Evolutionary conservation across 2,797 vertebrate species (phyloP).

Genomic region (Oreortyx pictus): DNA sequence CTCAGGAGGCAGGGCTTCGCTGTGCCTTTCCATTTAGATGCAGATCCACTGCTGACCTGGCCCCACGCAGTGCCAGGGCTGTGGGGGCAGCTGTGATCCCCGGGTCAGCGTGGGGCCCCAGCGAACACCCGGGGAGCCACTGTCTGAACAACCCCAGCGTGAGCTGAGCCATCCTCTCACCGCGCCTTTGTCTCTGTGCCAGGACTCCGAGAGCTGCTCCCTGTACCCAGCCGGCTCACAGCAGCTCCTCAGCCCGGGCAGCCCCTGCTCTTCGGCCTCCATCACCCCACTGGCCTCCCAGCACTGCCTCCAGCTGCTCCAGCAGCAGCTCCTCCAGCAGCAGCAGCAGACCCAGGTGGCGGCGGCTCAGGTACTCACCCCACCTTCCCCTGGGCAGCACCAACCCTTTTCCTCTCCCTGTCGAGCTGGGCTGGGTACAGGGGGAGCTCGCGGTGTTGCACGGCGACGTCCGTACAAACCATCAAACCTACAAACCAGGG

Average conservation of each 20-base stretch:
- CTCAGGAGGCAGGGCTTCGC: background rate
- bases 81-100: accelerated
- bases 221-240: slow-evolving; percentile 75
- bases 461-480: background rate
- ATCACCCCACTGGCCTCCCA: slow-evolving; percentile 85
- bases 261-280: slow-evolving; percentile 78
- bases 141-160: background rate
- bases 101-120: background rate
- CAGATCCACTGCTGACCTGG: background rate
- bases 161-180: background rate
- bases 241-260: slow-evolving; percentile 75
- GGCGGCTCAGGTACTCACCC: slow-evolving; percentile 81
- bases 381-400: background rate
- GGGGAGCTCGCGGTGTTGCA: background rate
- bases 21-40: background rate
- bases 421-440: background rate
- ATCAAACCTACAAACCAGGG: background rate
- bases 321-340: slow-evolving; percentile 90
- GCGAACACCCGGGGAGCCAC: background rate
- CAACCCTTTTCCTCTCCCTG: background rate
- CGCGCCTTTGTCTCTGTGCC: slow-evolving; percentile 14
- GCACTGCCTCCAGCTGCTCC: slow-evolving; percentile 87
- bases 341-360: slow-evolving; percentile 89
- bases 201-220: slow-evolving; percentile 83
- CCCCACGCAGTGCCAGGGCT: accelerated